These are phyloP conservation scores for Drosophila koepferae DNA, from an alignment of 2,888 invertebrate species.

Conservation along the genomic window DNA sequence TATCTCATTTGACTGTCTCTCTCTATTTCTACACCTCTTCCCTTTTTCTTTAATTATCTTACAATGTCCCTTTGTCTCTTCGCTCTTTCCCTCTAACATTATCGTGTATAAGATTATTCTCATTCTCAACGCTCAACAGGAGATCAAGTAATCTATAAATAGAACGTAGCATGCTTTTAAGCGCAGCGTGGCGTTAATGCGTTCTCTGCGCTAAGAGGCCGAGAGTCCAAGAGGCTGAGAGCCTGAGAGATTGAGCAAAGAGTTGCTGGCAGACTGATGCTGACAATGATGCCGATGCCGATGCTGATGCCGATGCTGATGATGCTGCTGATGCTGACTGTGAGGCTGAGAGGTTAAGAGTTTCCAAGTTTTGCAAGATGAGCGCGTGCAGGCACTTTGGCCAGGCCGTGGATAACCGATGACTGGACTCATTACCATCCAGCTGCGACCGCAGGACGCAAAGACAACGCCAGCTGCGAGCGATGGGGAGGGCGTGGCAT, in stretches of 20 bases:
- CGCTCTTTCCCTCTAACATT: not conserved
- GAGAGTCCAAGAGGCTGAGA: constrained; percentile 1
- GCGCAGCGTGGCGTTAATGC: constrained; percentile 72
- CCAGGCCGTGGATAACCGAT: constrained; percentile 9
- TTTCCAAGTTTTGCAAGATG: constrained; percentile 4
- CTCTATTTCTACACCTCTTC: not conserved
- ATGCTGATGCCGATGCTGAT: not conserved
- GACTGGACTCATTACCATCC: constrained; percentile 59
- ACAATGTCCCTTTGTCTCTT: not conserved
- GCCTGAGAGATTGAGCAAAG: constrained; percentile 1
- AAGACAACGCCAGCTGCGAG: constrained; percentile 45
- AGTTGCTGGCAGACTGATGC: not conserved
- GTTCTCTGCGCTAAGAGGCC: constrained; percentile 10
- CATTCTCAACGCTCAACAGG: not conserved
- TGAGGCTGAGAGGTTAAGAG: not conserved
- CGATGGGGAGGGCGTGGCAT: not conserved
- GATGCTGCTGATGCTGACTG: not conserved
- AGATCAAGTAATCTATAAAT: constrained; percentile 18
- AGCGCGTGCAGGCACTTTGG: constrained; percentile 71
- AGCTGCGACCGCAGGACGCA: constrained; percentile 44
- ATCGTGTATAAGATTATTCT: not conserved
- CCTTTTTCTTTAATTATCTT: not conserved
- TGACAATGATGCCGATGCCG: not conserved
- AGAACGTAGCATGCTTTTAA: constrained; percentile 45
- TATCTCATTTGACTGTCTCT: not conserved